Base-by-base conservation (phyloP, 2,113 vertebrate genomes). In the Zingel zingel region DNA sequence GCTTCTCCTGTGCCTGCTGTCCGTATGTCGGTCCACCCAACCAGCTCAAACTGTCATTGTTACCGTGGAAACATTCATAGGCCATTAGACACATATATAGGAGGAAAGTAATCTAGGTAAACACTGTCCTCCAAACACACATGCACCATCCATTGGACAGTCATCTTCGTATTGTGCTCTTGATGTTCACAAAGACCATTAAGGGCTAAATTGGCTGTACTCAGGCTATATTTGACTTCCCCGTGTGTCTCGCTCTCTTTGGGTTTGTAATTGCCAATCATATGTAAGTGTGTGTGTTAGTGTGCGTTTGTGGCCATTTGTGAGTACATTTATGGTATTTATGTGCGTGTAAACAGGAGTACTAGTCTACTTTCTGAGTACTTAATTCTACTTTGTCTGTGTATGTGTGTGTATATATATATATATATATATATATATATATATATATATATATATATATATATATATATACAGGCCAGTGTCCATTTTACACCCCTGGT, bases 111-210 rank as follows among this genome's bases (percentile, higher is more conserved):
- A 84, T 72, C 70, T 57, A 90, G 89, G 92, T 92, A 90, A 93
- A 92, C 82, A 82, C 62, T 21, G 71, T 69, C 71, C 80, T 86
- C 79, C 65, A 81, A 73, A 64, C 78, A 69, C 45, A 58, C 68
- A 47, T 36, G 36, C 81, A 81, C 68, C 48, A 68, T 65, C 53
- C 82, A 69, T 74, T 90, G 88, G 85, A 88, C 84, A 68, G 89
- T 83, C 89, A 86, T 91, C 88, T 89, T 82, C 56, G 73, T 85
- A 74, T 85, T 84, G 30, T 16, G 43, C 87, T 87, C 84, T 80
- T 93, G 90, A 94, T 93, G 92, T 87, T 70, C 82, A 84, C 92
- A 90, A 78, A 91, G 88, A 85, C 92, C 92, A 94, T 94, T 93
- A 94, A 59, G 79, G 87, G 77, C 85, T 89, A 91, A 92, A 94